Evolutionary conservation across 2,797 vertebrate genomes (phyloP).

Genomic region (Garrulus glandarius): DNA sequence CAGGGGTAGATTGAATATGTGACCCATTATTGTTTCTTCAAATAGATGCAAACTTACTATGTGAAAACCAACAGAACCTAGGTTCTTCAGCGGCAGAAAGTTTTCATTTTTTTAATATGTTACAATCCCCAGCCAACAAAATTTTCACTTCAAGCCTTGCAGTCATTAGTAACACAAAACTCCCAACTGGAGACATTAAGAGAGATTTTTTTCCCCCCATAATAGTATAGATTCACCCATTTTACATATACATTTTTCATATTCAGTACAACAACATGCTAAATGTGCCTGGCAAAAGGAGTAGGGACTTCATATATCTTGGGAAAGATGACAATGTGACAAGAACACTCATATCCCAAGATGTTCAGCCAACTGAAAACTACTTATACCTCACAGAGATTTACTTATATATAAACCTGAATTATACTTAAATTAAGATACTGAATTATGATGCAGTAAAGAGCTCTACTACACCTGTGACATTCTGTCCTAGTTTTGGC

Average conservation of each 20-base stretch:
- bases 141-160: not conserved
- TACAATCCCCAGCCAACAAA: not conserved
- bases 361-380: not conserved
- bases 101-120: not conserved
- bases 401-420: not conserved
- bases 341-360: not conserved
- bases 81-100: not conserved
- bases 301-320: not conserved
- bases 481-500: not conserved
- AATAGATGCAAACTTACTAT: not conserved
- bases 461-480: not conserved
- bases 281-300: not conserved
- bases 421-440: not conserved
- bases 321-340: not conserved
- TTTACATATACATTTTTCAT: not conserved
- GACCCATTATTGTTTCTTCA: not conserved
- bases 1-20: not conserved
- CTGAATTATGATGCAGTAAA: not conserved
- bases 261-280: not conserved
- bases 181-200: not conserved
- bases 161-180: not conserved
- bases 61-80: not conserved
- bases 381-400: not conserved
- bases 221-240: not conserved
- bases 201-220: rapidly evolving